A percentile compares a stretch with the other conserved stretches of the same genome.
phyloP scores from a whole-genome alignment of 2,113 vertebrate genomes.

The Gambusia holbrooki region DNA sequence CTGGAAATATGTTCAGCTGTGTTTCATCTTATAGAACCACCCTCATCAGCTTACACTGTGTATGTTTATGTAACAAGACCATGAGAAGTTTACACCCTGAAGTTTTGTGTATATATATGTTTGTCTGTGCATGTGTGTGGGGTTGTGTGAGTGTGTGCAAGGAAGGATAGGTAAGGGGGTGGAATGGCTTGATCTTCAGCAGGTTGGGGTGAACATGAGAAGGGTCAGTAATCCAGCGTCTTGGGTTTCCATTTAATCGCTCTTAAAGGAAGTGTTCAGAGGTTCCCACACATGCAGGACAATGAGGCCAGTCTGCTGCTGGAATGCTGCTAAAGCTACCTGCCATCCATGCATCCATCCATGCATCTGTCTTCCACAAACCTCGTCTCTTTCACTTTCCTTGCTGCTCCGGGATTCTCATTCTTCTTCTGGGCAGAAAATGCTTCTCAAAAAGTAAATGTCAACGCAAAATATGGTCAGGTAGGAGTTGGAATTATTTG shows the following conservation, averaged over 20 bases:
- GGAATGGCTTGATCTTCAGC: slow-evolving; percentile 42
- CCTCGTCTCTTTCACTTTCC: slow-evolving; percentile 1
- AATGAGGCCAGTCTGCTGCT: slow-evolving; percentile 64
- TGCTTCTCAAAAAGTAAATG: too few relatives aligned
- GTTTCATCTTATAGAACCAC: too few relatives aligned
- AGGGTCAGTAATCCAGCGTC: slow-evolving; percentile 64
- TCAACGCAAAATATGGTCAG: too few relatives aligned
- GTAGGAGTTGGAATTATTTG: too few relatives aligned
- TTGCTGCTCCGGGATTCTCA: neutral
- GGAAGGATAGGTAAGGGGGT: slow-evolving; percentile 12
- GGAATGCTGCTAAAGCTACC: slow-evolving; percentile 57
- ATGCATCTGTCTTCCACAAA: slow-evolving; percentile 20
- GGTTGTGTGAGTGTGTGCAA: slow-evolving; percentile 7
- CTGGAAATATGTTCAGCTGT: too few relatives aligned
- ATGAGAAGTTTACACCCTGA: neutral
- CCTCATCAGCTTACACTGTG: neutral
- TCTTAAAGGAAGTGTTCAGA: slow-evolving; percentile 69
- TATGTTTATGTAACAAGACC: neutral
- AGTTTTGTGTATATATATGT: neutral
- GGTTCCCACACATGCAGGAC: slow-evolving; percentile 67
- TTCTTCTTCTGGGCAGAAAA: neutral
- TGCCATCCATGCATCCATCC: slow-evolving; percentile 38
- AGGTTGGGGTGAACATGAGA: slow-evolving; percentile 68
- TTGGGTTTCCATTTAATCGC: slow-evolving; percentile 68
- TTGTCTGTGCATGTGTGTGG: neutral